Evolutionary conservation across 2,113 vertebrate genomes (phyloP), one percentile per base, ranked within the genome.

Genomic region (Empidonax traillii): DNA sequence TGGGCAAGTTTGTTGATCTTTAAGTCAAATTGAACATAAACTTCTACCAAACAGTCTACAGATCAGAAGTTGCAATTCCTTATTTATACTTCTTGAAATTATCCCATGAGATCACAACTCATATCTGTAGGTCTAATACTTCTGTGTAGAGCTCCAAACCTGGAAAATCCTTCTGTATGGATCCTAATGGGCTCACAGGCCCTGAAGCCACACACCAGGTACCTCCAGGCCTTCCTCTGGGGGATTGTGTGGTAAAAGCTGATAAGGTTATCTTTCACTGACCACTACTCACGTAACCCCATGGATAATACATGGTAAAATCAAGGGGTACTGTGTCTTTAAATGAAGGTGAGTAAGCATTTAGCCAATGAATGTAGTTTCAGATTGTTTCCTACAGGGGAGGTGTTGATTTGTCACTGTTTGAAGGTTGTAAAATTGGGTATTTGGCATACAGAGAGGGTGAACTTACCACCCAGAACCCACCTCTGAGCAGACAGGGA

Each of bases 171-270:
- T 28, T 53, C 6, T 53, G 25, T 30, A 51, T 14, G 12, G 15
- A 18, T 16, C 8, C 74, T 35, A 67, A 19, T 0, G 6, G 30
- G 15, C 12, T 55, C 71, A 65, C 6, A 52, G 53, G 11, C 28
- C 39, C 63, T 1, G 1, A 12, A 58, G 33, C 4, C 19, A 37
- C 23, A 14, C 3, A 33, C 22, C 17, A 51, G 56, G 3, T 30
- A 61, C 7, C 35, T 72, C 14, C 39, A 82, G 58, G 23, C 9
- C 10, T 46, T 24, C 49, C 67, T 35, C 33, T 28, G 20, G 15
- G 3, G 1, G 1, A 8, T 11, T 5, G 3, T 31, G 7, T 27
- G 7, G 5, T 31, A 75, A 92, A 79, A 86, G 12, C 4, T n/a
- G 8, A 39, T 31, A 25, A 49, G 43, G 28, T 14, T 37, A 18